phyloP scores from a whole-genome alignment of 1,140 invertebrate species.

The Druon quercuslanigerum region DNA sequence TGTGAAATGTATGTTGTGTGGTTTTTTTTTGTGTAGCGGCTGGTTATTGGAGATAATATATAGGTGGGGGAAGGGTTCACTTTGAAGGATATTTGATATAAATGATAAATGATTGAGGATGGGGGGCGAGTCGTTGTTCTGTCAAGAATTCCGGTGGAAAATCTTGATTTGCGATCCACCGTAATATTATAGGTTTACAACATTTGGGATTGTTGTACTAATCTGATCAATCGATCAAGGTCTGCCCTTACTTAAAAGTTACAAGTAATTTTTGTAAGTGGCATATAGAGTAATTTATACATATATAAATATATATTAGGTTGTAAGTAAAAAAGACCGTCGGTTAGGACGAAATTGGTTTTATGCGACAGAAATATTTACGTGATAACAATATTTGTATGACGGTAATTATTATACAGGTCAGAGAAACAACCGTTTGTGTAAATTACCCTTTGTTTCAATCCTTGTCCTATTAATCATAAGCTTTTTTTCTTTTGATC shows the following conservation, averaged over 20 bases:
- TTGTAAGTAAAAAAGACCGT: conserved; percentile 13
- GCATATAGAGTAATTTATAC: conserved; percentile 31
- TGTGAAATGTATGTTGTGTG: too few relatives aligned
- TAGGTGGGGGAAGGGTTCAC: too few relatives aligned
- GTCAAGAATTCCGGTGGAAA: conserved; percentile 10
- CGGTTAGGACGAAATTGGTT: conserved; percentile 18
- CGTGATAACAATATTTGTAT: conserved; percentile 31
- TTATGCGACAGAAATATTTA: conserved; percentile 30
- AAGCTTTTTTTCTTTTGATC: neutral
- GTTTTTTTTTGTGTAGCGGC: too few relatives aligned
- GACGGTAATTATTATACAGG: conserved; percentile 26
- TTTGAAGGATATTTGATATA: conserved; percentile 23
- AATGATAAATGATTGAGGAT: neutral
- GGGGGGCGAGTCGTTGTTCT: neutral
- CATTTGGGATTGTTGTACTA: conserved; percentile 28
- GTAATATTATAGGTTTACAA: conserved; percentile 21
- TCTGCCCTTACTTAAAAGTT: conserved; percentile 16
- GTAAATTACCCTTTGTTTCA: neutral
- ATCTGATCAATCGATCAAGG: conserved; percentile 10
- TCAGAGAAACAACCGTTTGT: conserved; percentile 22
- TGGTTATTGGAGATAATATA: too few relatives aligned
- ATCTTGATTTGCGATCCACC: neutral
- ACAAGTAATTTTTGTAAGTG: conserved; percentile 6
- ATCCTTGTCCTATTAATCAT: neutral
- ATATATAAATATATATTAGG: conserved; percentile 29